Conservation (phyloP, 2,113 vertebrate genomes). For the Chinchilla lanigera region DNA sequence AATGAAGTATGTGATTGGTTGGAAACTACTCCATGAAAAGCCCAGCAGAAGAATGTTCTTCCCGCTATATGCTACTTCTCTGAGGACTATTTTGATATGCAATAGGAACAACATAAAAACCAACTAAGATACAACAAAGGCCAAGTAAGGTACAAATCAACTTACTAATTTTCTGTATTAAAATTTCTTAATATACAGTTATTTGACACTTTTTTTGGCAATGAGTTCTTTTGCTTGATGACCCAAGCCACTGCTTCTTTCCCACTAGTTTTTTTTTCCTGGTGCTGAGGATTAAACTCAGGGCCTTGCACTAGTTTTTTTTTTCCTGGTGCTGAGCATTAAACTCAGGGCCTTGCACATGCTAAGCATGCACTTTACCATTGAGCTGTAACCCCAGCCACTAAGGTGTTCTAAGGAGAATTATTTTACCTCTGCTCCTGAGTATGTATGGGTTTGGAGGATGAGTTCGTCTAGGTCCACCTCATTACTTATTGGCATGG, state of each 20-base stretch:
- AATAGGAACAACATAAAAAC: not conserved
- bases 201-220: not conserved
- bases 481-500: constrained; percentile 90
- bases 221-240: not conserved
- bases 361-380: not conserved
- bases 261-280: not conserved
- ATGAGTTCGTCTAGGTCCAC: constrained; percentile 91
- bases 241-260: not conserved
- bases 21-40: not conserved
- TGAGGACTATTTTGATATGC: not conserved
- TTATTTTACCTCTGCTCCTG: constrained; percentile 95
- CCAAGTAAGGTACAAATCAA: not conserved
- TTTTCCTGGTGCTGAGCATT: not conserved
- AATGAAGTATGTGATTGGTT: not conserved
- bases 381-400: not conserved
- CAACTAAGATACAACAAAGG: not conserved
- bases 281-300: not conserved
- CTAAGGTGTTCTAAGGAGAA: not conserved
- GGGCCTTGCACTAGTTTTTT: not conserved
- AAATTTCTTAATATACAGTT: not conserved
- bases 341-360: not conserved
- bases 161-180: not conserved
- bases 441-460: constrained; percentile 91
- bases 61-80: not conserved
- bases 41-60: not conserved